A percentile compares a stretch with the other conserved stretches of the same genome.
Evolutionary conservation across 2,797 vertebrate species (phyloP).

Genomic region (Acanthurus leucopareius): DNA sequence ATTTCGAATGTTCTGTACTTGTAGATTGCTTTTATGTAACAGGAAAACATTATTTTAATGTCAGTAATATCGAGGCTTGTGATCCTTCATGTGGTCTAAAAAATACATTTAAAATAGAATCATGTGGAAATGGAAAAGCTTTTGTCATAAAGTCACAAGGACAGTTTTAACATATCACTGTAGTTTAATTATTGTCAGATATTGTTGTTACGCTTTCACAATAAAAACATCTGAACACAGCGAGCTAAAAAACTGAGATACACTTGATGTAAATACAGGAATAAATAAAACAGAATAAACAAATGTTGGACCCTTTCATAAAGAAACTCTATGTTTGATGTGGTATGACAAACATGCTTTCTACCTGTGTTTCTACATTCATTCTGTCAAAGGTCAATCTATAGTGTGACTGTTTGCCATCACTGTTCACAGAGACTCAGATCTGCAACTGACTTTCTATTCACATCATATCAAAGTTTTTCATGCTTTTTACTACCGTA

Average conservation of each 20-base stretch:
- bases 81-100: neutral
- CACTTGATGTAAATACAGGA: neutral
- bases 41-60: slow-evolving; percentile 11
- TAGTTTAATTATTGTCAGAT: neutral
- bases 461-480: slow-evolving; percentile 25
- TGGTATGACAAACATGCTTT: neutral
- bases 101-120: neutral
- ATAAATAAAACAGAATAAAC: slow-evolving; percentile 12
- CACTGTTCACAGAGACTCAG: slow-evolving; percentile 7
- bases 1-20: slow-evolving; percentile 26
- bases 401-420: neutral
- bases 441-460: slow-evolving; percentile 4
- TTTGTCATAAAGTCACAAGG: neutral
- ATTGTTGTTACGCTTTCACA: neutral
- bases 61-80: neutral
- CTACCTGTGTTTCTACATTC: neutral
- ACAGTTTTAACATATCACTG: neutral
- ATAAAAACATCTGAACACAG: neutral
- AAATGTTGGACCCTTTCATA: neutral
- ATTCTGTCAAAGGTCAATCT: neutral
- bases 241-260: neutral
- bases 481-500: slow-evolving; percentile 38
- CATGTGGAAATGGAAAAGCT: neutral
- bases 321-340: neutral
- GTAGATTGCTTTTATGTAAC: neutral